Base-by-base conservation (phyloP, 2,113 vertebrate genomes). In the Blennius ocellaris region DNA sequence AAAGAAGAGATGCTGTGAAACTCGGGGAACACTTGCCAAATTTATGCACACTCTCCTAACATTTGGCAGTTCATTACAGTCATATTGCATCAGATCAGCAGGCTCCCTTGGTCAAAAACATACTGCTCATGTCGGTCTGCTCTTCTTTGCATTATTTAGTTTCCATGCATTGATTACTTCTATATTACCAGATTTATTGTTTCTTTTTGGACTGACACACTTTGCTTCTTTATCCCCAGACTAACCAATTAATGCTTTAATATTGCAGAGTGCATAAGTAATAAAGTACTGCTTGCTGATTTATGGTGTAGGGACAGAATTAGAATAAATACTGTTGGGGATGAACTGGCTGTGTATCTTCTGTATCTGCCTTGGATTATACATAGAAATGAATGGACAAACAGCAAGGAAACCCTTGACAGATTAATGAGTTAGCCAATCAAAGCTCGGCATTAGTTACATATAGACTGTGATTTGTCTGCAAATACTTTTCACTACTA, bases 341-440 rank as follows among this genome's bases (percentile, higher is more conserved):
- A 73, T 76, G 73, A 78, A 75, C 16, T 11, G 51, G 55, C 12
- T 60, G 38, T 64, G 51, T 16, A 38, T 69, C 51, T 66, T 2
- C 21, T 30, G 21, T 30, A 30, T 30, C 21, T 30, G 39, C 11
- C 16, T 40, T 7, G 14, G 38, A 77, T 69, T 62, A 76, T 67
- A 73, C 47, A 78, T 70, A 67, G 43, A 51, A 44, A 68, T 73
- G 51, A 74, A 38, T 5, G 0, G 44, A 16, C 47, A 16, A 54
- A 41, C 53, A 17, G 16, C 11, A 56, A 62, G 30, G 72, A 68
- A 70, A 38, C 12, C 8, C 6, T 39, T 30, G 50, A 60, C 74
- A 76, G 77, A 82, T 84, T 68, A 69, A 82, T 73, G 76, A 78
- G 48, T 75, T 58, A 64, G 52, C 65, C 68, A 81, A 73, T 86